These are phyloP conservation scores for Centruroides vittatus DNA, from an alignment of 1,140 invertebrate genomes.

Conservation along the genomic window DNA sequence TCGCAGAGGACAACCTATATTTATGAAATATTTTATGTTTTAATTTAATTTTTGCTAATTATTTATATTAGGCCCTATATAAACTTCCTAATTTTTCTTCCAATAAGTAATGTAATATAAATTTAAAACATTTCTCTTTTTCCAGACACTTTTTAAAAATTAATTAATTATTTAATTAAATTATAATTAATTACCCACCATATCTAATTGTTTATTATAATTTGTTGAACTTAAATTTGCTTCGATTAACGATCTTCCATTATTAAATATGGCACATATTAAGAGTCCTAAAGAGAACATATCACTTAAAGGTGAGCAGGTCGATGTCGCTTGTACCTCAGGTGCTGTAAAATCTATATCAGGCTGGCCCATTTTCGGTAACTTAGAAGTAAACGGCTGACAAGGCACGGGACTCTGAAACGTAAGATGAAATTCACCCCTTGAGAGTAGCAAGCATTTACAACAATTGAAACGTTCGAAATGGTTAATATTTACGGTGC, in stretches of 20 bases:
- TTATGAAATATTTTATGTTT: too few relatives aligned
- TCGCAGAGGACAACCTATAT: too few relatives aligned
- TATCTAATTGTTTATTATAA: constrained; percentile 79
- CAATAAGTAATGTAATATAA: too few relatives aligned
- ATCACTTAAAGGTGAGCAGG: constrained; percentile 71
- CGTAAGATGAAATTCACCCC: not conserved
- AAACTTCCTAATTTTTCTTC: too few relatives aligned
- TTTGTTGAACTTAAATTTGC: constrained; percentile 71
- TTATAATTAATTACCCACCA: constrained; percentile 44
- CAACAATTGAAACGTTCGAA: too few relatives aligned
- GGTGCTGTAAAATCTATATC: constrained; percentile 85
- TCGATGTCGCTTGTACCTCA: constrained; percentile 68
- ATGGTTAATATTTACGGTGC: too few relatives aligned
- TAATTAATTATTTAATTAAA: not conserved
- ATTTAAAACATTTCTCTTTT: too few relatives aligned
- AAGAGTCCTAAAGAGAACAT: constrained; percentile 92
- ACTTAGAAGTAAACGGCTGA: constrained; percentile 69
- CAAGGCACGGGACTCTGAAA: constrained; percentile 40
- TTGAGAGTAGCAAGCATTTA: too few relatives aligned
- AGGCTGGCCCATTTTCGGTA: constrained; percentile 83
- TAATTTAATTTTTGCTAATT: too few relatives aligned
- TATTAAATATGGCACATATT: constrained; percentile 79
- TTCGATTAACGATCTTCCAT: constrained; percentile 62
- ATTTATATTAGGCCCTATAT: too few relatives aligned
- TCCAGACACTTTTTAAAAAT: too few relatives aligned